Evolutionary conservation across 2,888 invertebrate genomes (phyloP), one percentile per base, ranked within the genome.

Genomic region (Drosophila testacea): DNA sequence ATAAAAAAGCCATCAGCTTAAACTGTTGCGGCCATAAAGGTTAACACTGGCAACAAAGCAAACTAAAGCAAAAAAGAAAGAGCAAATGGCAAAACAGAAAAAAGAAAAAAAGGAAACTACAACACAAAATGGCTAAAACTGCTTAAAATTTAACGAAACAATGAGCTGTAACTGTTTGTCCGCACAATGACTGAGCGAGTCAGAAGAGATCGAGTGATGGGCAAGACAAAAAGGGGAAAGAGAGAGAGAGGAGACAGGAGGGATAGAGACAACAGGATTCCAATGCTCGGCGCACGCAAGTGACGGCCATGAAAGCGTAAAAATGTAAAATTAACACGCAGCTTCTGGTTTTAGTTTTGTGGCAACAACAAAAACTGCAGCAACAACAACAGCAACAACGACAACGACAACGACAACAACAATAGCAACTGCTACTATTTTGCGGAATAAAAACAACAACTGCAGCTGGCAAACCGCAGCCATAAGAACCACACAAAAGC

Each of bases 401-500:
- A 47, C 55, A 52, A 32, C 54, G 57, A 32, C 78, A 55, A 46
- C 70, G 56, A 52, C 59, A 52, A 32, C 56, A 54, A 54, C 48
- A 60, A 55, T 54, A 47, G 39, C 55, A 66, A 51, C 28, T 51
- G 55, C 52, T 61, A 44, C 38, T 44, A 46, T 50, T 52, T 57
- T 71, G 42, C 50, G 61, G 46, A 11, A 32, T 47, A 46, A 11
- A 32, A 55, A 46, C 56, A 70, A 62, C 79, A 74, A 69, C 69
- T 52, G 65, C 72, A 82, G 80, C 83, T 77, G 75, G 81, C 69
- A 66, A 75, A 81, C 90, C 87, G 71, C 75, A 84, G 85, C 83
- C 89, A 83, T 89, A 89, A 83, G 89, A 83, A 89, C 83, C 83
- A 87, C 83, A 83, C 89, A 83, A 83, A 83, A 89, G 89, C 88